Evolutionary conservation across 2,797 vertebrate genomes (phyloP).

Genomic region (Decapterus maruadsi): DNA sequence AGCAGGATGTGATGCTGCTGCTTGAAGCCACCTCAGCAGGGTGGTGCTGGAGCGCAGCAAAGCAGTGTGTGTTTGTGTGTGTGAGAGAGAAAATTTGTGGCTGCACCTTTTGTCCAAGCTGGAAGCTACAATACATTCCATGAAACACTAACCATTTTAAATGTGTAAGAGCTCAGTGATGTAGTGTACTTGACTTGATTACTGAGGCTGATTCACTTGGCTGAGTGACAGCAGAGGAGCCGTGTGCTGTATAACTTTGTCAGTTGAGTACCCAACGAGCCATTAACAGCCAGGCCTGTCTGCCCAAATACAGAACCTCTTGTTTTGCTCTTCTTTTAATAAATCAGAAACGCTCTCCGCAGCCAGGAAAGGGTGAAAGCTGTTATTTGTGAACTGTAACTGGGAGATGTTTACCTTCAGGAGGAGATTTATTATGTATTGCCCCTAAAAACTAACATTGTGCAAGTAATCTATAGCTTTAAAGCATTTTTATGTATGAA

Average conservation of each 20-base stretch:
- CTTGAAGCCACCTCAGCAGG: slow-evolving; percentile 3
- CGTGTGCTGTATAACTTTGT: slow-evolving; percentile 39
- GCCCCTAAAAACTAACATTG: slow-evolving; percentile 12
- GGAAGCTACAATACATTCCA: neutral
- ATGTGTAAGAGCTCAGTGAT: slow-evolving; percentile 19
- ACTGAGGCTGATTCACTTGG: neutral
- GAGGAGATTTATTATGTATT: slow-evolving; percentile 5
- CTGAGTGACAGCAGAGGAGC: slow-evolving; percentile 16
- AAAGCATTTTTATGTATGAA: neutral
- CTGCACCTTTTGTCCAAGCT: slow-evolving; percentile 9
- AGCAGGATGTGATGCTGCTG: neutral
- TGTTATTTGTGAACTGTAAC: slow-evolving; percentile 47
- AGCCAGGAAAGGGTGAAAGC: slow-evolving; percentile 25
- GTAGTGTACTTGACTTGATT: too few species aligned
- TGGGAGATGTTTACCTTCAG: slow-evolving; percentile 38
- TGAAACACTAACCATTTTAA: neutral
- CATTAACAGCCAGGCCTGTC: slow-evolving; percentile 61
- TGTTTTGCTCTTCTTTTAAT: slow-evolving; percentile 42
- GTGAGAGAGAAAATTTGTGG: slow-evolving; percentile 22
- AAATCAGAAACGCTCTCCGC: slow-evolving; percentile 38
- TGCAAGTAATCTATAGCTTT: slow-evolving; percentile 19
- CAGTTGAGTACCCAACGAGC: slow-evolving; percentile 45
- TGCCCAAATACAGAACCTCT: slow-evolving; percentile 35
- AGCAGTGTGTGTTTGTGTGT: neutral
- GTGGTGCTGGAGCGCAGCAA: neutral